Evolutionary conservation across 2,888 invertebrate genomes (phyloP).

Genomic region (Heterodera filipjevi): DNA sequence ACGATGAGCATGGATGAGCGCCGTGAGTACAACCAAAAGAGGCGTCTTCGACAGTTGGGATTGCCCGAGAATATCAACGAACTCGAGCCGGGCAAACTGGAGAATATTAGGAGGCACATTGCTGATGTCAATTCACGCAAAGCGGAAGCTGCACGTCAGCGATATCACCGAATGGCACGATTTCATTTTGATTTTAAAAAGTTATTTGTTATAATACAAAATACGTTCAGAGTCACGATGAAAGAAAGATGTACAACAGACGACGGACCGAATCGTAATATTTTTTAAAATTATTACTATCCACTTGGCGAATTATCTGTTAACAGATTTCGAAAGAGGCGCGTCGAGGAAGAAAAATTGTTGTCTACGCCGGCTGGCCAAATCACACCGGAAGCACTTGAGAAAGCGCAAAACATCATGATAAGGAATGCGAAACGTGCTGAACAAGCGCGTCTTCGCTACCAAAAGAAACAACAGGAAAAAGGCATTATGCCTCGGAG

Average conservation of each 20-base stretch:
- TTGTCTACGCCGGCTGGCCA: constrained; percentile 58
- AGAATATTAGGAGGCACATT: constrained; percentile 28
- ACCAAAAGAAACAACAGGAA: constrained; percentile 40
- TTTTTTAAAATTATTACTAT: neutral
- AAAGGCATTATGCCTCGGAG: constrained; percentile 30
- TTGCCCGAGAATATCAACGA: constrained; percentile 24
- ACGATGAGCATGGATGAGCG: constrained; percentile 37
- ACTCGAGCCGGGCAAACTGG: constrained; percentile 25
- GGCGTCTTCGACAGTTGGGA: constrained; percentile 35
- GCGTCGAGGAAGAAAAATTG: constrained; percentile 60
- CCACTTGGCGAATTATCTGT: too few species aligned
- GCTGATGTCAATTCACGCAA: constrained; percentile 32
- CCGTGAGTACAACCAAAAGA: constrained; percentile 34
- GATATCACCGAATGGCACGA: constrained; percentile 39
- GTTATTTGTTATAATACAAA: neutral
- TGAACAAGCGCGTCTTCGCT: constrained; percentile 53
- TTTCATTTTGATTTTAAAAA: too few species aligned
- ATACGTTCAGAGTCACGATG: constrained; percentile 25
- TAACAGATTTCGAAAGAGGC: constrained; percentile 47
- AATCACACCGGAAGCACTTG: constrained; percentile 57
- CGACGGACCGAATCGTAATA: constrained; percentile 48
- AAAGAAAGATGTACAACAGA: constrained; percentile 56
- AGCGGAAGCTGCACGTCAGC: constrained; percentile 36
- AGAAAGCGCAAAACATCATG: constrained; percentile 57
- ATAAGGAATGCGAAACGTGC: constrained; percentile 58